phyloP scores from a whole-genome alignment of 2,113 vertebrate genomes.

The Scomber colias region DNA sequence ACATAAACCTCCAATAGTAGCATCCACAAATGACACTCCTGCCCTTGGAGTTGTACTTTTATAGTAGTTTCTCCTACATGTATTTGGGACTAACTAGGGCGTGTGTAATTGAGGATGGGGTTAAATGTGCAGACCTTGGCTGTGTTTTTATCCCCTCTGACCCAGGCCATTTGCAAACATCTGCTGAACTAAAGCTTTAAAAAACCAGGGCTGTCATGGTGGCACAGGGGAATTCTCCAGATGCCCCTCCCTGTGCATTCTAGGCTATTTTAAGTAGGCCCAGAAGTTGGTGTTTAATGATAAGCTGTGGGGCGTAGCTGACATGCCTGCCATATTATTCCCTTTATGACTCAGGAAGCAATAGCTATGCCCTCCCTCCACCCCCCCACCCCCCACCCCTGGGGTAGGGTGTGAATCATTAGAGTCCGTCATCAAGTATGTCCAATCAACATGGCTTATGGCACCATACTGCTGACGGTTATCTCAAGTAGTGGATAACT shows the following conservation, averaged over 20 bases:
- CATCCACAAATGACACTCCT: slow-evolving; percentile 16
- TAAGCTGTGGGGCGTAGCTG: slow-evolving; percentile 72
- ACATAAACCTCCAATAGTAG: background rate
- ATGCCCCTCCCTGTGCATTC: slow-evolving; percentile 61
- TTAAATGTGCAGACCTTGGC: slow-evolving; percentile 54
- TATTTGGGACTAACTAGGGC: slow-evolving; percentile 20
- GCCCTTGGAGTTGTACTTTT: slow-evolving; percentile 43
- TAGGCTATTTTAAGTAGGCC: slow-evolving; percentile 76
- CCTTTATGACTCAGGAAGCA: slow-evolving; percentile 66
- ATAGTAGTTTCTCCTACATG: slow-evolving; percentile 32
- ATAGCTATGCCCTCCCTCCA: slow-evolving; percentile 10
- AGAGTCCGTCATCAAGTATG: slow-evolving; percentile 56
- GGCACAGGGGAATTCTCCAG: slow-evolving; percentile 63
- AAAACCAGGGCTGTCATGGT: slow-evolving; percentile 48
- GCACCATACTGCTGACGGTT: slow-evolving; percentile 41
- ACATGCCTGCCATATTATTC: slow-evolving; percentile 71
- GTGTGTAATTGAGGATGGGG: slow-evolving; percentile 43
- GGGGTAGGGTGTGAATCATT: slow-evolving; percentile 53
- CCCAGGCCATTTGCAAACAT: slow-evolving; percentile 64
- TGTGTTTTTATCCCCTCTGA: slow-evolving; percentile 58
- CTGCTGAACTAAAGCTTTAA: slow-evolving; percentile 62
- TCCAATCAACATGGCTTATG: slow-evolving; percentile 60
- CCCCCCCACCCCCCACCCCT: slow-evolving; percentile 30
- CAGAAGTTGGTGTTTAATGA: slow-evolving; percentile 73
- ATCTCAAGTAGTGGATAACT: slow-evolving; percentile 53